Base-by-base conservation (phyloP, 2,113 vertebrate genomes). In the Rallus limicola region DNA sequence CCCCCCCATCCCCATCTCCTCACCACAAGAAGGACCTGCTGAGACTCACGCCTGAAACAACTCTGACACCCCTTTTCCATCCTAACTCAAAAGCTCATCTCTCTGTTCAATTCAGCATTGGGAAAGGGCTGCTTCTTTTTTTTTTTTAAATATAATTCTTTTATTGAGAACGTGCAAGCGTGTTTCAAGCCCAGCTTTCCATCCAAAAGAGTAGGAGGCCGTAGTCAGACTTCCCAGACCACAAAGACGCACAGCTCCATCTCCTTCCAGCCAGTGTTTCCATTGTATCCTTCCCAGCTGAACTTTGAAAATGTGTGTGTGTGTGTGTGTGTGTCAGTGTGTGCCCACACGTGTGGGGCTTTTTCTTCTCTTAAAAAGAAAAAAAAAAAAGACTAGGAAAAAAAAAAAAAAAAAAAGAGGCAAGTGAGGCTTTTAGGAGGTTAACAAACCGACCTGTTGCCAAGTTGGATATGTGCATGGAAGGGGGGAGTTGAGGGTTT, bases 151-250 rank as follows among this genome's bases (percentile, higher is more conserved):
- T 20, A 21, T 20, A 21, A 48, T 48, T 48, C 23, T 24, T 78
- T 16, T 13, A n/a, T 40, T 21, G 21, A 76, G 81, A 96, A 78
- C 14, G 21, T 90, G 70, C 90, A 64, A 18, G 77, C 2, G 2
- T 85, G 84, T 87, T 82, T 94, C 82, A 88, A 62, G 36, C 68
- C 60, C 75, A 34, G 52, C 3, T 92, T 95, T 95, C 91, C 91
- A 88, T 95, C 95, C 96, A 95, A 80, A 97, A 96, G 93, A 96
- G 94, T 94, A 96, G 96, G 96, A 97, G 95, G 93, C 95, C 72
- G 0, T 16, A 86, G 88, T 96, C 93, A 95, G 93, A 76, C 94
- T 93, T 90, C 96, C 94, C 94, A 97, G 93, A 91, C 94, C 96
- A 85, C 96, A 95, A 71, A 92, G 88, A 87, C 67, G 0, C 67